phyloP scores from a whole-genome alignment of 2,113 vertebrate genomes.

The Macaca mulatta region DNA sequence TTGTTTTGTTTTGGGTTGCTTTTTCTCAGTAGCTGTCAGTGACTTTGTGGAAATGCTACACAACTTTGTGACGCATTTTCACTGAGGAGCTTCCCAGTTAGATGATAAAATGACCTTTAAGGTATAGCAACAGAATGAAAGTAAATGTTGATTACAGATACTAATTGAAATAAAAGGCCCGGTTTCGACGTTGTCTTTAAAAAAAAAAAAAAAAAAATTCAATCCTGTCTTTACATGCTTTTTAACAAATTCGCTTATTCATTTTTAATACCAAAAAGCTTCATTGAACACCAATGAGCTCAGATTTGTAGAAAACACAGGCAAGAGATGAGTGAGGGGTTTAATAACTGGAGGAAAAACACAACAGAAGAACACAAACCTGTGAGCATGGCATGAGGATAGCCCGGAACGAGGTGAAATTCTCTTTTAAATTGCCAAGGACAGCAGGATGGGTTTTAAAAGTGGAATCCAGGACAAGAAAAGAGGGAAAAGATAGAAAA shows the following conservation, averaged over 20 bases:
- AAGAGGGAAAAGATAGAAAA: not conserved
- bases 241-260: not conserved
- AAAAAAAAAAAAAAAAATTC: not conserved
- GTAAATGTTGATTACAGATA: not conserved
- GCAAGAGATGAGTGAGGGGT: not conserved
- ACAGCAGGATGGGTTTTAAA: not conserved
- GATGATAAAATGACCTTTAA: not conserved
- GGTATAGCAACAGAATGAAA: not conserved
- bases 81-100: not conserved
- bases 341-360: not conserved
- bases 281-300: not conserved
- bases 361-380: not conserved
- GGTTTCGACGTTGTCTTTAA: not conserved
- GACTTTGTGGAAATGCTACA: constrained; percentile 11
- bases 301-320: not conserved
- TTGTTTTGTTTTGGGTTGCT: not conserved
- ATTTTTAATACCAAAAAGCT: not conserved
- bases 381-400: accelerated
- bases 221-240: not conserved
- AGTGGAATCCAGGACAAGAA: not conserved
- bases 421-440: not conserved
- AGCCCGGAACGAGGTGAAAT: not conserved
- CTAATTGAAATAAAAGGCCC: not conserved
- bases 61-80: not conserved
- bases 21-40: not conserved